Percentiles rank a stretch among this genome's conserved stretches.
These are phyloP conservation scores for Callitettix versicolor DNA, from an alignment of 1,140 invertebrate species.

Conservation along the genomic window DNA sequence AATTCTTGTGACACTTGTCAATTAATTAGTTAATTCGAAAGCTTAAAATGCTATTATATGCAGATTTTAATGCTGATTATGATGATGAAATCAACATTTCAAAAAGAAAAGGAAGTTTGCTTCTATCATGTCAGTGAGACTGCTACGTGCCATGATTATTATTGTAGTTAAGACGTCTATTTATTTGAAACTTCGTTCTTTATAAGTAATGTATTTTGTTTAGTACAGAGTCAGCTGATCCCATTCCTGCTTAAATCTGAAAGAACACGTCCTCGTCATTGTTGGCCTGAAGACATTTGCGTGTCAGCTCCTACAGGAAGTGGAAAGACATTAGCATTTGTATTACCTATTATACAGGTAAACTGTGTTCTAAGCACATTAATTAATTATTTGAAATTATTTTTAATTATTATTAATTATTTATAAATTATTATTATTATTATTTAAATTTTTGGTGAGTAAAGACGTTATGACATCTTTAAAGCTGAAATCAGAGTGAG, in stretches of 20 bases:
- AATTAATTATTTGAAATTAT: constrained; percentile 25
- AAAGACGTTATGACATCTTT: no score
- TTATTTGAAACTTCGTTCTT: no score
- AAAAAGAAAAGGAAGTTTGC: no score
- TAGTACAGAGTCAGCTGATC: constrained; percentile 77
- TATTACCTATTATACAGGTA: constrained; percentile 80
- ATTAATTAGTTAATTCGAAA: no score
- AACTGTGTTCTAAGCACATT: constrained; percentile 4
- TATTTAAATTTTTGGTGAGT: constrained; percentile 4
- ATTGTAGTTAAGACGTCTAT: no score
- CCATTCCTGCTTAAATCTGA: constrained; percentile 59
- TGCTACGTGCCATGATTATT: no score
- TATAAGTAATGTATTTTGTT: constrained; percentile 25
- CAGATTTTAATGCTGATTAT: no score
- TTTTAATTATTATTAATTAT: constrained; percentile 10
- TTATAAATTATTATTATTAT: constrained; percentile 9
- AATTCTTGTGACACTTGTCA: no score
- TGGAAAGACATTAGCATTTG: constrained; percentile 93
- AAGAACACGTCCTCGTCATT: constrained; percentile 42
- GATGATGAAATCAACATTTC: no score
- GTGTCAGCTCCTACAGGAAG: constrained; percentile 95
- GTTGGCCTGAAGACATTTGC: constrained; percentile 80
- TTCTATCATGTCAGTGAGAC: no score
- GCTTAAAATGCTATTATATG: no score
- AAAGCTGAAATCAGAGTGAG: no score